phyloP scores from a whole-genome alignment of 1,140 invertebrate species.

The Helicoverpa armigera region DNA sequence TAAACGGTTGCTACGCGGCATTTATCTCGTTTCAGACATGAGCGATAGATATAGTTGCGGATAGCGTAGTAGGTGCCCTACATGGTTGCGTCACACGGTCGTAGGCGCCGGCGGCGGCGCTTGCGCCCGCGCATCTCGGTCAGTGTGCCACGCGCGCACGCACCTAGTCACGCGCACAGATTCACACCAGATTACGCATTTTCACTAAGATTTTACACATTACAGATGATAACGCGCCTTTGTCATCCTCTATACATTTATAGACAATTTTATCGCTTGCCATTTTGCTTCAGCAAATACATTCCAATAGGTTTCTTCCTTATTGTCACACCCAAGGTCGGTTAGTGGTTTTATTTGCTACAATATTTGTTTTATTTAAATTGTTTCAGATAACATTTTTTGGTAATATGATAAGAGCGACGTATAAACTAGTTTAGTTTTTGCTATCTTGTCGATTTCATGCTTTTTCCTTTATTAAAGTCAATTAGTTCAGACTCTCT shows the following conservation, averaged over 20 bases:
- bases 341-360: not conserved
- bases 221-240: slow-evolving; percentile 17
- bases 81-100: slow-evolving; percentile 56
- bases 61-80: slow-evolving; percentile 45
- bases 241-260: slow-evolving; percentile 24
- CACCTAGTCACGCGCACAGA: slow-evolving; percentile 55
- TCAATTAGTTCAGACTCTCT: slow-evolving; percentile 11
- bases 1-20: slow-evolving; percentile 22
- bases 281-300: slow-evolving; percentile 36
- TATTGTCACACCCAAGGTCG: slow-evolving; percentile 37
- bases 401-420: too few relatives aligned
- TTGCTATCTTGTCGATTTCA: not conserved
- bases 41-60: slow-evolving; percentile 38
- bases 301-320: slow-evolving; percentile 26
- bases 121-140: slow-evolving; percentile 62
- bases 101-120: slow-evolving; percentile 58
- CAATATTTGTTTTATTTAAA: slow-evolving; percentile 35
- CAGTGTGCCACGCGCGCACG: slow-evolving; percentile 62
- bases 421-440: not conserved
- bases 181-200: slow-evolving; percentile 45
- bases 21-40: slow-evolving; percentile 32
- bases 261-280: slow-evolving; percentile 27
- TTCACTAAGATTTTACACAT: slow-evolving; percentile 33
- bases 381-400: not conserved
- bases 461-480: slow-evolving; percentile 4